Percentiles rank a stretch among this genome's conserved stretches.
These are phyloP conservation scores for Glyphotaelius pellucidus DNA, from an alignment of 2,888 invertebrate species.

Conservation along the genomic window DNA sequence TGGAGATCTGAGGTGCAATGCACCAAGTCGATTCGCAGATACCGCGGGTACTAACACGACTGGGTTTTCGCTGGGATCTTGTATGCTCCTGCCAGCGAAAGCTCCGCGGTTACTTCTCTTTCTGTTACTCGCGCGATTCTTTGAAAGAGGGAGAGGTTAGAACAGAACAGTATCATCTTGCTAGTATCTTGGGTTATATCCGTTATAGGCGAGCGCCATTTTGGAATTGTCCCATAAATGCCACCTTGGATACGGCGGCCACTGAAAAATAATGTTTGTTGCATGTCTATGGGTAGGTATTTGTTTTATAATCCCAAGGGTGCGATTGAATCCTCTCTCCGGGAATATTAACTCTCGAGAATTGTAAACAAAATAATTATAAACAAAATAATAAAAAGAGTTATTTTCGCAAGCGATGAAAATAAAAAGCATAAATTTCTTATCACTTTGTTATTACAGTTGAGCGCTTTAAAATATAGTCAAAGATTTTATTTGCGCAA, in stretches of 20 bases:
- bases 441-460: background rate
- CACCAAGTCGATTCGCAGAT: constrained; percentile 39
- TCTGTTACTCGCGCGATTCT: background rate
- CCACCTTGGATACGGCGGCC: background rate
- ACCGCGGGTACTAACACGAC: background rate
- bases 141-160: background rate
- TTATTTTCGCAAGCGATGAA: background rate
- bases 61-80: background rate
- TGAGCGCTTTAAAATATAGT: no score
- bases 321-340: background rate
- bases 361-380: background rate
- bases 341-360: background rate
- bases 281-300: background rate
- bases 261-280: background rate
- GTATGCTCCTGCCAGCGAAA: background rate
- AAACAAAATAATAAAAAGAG: background rate
- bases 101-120: background rate
- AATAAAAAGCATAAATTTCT: background rate
- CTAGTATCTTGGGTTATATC: background rate
- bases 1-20: constrained; percentile 59
- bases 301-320: background rate
- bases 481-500: no score
- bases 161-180: background rate
- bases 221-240: constrained; percentile 10
- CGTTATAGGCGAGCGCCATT: constrained; percentile 26